Conservation (phyloP, 2,797 vertebrate species). For the Pangasius djambal region DNA sequence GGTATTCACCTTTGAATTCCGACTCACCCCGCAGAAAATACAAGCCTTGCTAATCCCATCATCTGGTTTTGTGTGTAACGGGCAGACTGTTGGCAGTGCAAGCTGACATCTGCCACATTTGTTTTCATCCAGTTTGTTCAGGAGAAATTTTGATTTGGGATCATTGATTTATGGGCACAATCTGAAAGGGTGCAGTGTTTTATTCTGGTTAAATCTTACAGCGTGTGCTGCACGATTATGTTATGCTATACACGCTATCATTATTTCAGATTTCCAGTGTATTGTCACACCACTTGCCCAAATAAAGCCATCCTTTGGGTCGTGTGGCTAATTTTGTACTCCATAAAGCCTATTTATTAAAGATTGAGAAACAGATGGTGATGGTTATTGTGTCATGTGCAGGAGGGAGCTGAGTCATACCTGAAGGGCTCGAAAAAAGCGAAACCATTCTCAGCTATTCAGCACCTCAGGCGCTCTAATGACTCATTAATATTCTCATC, state of each 20-base stretch:
- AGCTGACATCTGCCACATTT: background rate
- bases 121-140: background rate
- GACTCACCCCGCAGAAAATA: background rate
- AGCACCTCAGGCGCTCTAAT: slow-evolving; percentile 17
- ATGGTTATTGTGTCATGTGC: slow-evolving; percentile 1
- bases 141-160: background rate
- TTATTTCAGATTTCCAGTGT: background rate
- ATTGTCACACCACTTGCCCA: background rate
- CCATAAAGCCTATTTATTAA: slow-evolving; percentile 13
- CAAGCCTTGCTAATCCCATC: background rate
- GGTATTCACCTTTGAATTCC: background rate
- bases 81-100: too few relatives aligned
- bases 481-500: slow-evolving; percentile 37
- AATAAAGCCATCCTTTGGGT: background rate
- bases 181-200: background rate
- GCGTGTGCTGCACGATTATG: too few relatives aligned
- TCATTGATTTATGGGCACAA: background rate
- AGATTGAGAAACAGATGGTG: slow-evolving; percentile 34
- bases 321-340: background rate
- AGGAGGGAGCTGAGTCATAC: slow-evolving; percentile 31
- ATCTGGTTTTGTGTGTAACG: background rate
- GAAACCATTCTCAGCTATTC: slow-evolving; percentile 14
- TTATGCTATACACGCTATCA: background rate
- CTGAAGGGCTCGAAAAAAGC: background rate
- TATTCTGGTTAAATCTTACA: background rate